Evolutionary conservation across 2,113 vertebrate species (phyloP).

Genomic region (Microcebus murinus): DNA sequence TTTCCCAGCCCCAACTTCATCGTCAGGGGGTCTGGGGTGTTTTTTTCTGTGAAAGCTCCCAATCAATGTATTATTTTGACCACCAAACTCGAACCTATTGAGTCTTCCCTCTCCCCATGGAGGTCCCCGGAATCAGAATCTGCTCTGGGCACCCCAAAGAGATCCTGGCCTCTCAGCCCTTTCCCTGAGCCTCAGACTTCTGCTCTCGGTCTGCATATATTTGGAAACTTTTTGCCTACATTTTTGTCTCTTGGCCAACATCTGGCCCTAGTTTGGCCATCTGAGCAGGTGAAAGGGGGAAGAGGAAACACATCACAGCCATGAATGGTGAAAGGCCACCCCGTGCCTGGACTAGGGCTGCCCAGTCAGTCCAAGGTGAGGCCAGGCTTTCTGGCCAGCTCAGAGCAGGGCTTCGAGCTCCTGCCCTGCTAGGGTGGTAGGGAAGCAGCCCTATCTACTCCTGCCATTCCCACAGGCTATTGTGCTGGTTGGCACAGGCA

Average conservation of each 20-base stretch:
- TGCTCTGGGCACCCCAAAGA: conserved; percentile 3
- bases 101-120: not conserved
- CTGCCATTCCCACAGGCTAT: not conserved
- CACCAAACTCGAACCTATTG: conserved; percentile 7
- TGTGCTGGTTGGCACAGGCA: not conserved
- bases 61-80: conserved; percentile 76
- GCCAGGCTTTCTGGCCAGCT: not conserved
- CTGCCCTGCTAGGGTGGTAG: not conserved
- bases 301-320: not conserved
- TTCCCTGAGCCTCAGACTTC: not conserved
- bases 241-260: not conserved
- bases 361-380: not conserved
- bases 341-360: not conserved
- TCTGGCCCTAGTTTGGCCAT: not conserved
- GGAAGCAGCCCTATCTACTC: not conserved
- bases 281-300: not conserved
- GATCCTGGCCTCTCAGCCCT: not conserved
- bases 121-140: not conserved
- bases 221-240: not conserved
- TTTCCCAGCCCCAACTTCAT: not conserved
- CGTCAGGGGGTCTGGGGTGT: not conserved
- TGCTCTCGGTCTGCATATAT: not conserved
- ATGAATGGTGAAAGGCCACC: not conserved
- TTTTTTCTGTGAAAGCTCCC: conserved; percentile 48
- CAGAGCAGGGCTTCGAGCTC: not conserved